Conservation (phyloP, 2,797 vertebrate species). For the Nyctalus aviator region DNA sequence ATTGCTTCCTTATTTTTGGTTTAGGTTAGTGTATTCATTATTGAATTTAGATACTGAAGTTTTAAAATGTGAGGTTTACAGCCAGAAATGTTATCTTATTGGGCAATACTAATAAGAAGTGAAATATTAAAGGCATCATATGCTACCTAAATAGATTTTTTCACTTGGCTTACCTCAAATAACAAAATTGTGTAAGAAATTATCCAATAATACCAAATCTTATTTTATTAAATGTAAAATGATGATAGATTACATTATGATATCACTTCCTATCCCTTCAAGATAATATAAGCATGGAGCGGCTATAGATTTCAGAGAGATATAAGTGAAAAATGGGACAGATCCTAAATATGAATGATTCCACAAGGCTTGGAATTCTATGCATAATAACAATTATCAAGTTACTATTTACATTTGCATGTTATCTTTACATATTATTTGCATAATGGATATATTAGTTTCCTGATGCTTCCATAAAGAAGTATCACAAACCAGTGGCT, state of each 20-base stretch:
- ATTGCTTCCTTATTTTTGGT: neutral
- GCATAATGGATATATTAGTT: neutral
- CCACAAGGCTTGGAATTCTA: neutral
- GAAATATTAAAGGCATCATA: neutral
- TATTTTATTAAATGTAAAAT: slow-evolving; percentile 16
- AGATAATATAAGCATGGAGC: neutral
- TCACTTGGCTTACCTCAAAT: neutral
- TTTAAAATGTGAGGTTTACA: neutral
- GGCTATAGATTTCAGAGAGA: neutral
- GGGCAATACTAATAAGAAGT: neutral
- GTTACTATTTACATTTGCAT: neutral
- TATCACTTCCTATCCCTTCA: neutral
- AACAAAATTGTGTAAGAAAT: neutral
- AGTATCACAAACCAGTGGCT: neutral
- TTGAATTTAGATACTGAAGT: neutral
- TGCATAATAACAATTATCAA: neutral
- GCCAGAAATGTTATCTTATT: neutral
- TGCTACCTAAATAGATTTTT: neutral
- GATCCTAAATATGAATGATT: neutral
- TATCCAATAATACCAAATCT: neutral
- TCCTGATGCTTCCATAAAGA: neutral
- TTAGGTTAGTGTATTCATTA: neutral
- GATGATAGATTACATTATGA: neutral
- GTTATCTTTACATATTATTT: neutral
- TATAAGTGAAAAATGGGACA: neutral